Evolutionary conservation across 2,888 invertebrate genomes (phyloP).

Genomic region (Amblyteles armatorius): DNA sequence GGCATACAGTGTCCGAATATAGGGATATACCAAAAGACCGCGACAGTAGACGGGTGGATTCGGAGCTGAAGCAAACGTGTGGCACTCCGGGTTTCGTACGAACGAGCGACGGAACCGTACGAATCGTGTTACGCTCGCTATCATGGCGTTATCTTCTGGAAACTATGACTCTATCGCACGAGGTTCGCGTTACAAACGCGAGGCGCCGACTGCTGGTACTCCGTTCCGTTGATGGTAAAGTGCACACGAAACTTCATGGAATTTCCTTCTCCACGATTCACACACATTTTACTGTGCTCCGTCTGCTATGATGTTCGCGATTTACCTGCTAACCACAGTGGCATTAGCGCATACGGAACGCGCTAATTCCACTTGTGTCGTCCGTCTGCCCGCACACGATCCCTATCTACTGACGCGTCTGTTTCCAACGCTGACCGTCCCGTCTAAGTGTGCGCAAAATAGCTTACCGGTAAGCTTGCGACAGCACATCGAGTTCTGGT

Average conservation of each 20-base stretch:
- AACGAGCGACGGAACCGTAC: constrained; percentile 53
- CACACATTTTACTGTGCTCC: constrained; percentile 35
- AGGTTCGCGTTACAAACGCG: constrained; percentile 60
- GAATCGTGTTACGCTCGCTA: constrained; percentile 64
- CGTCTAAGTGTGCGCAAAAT: not conserved
- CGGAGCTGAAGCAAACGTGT: constrained; percentile 41
- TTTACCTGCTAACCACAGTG: constrained; percentile 21
- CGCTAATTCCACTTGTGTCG: constrained; percentile 37
- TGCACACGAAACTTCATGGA: constrained; percentile 20
- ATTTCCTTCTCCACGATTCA: constrained; percentile 22
- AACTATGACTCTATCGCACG: constrained; percentile 65
- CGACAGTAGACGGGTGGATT: too few relatives aligned
- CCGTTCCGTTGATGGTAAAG: not conserved
- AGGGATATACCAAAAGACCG: too few relatives aligned
- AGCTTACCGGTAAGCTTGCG: constrained; percentile 9
- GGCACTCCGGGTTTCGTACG: constrained; percentile 21
- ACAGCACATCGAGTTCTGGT: not conserved
- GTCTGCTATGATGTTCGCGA: constrained; percentile 17
- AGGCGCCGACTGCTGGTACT: constrained; percentile 17
- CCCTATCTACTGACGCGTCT: constrained; percentile 27
- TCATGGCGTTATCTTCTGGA: constrained; percentile 63
- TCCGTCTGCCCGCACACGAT: constrained; percentile 39
- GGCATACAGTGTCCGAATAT: too few relatives aligned
- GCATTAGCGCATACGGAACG: constrained; percentile 42
- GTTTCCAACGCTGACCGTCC: constrained; percentile 14